Evolutionary conservation across 2,797 vertebrate genomes (phyloP), one percentile per base, ranked within the genome.

Genomic region (Alfaro cultratus): DNA sequence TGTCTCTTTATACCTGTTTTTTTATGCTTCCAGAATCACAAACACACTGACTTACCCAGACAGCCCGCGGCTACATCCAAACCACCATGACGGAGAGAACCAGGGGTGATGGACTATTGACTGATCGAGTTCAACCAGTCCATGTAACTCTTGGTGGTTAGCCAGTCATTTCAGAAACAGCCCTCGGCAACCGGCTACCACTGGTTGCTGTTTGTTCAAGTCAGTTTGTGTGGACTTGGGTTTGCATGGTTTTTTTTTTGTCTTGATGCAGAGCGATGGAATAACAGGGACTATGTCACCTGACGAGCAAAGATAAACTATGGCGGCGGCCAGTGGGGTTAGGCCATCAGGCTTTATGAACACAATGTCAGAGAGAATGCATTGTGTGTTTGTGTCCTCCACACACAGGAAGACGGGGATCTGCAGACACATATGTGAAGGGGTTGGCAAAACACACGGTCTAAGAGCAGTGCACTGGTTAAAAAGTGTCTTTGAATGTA

Each of bases 221-320:
- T 78, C 74, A 79, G 68, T 67, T 68, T 75, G 41, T 76, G 73
- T 64, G 21, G 74, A 67, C 68, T 47, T 55, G 75, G 64, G 80
- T 80, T 81, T 78, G 74, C 74, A 76, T 70, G 80, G 74, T 75
- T 60, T 80, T 51, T 82, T 77, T 75, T 29, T 62, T 83, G 84
- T 89, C 68, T 80, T 82, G 34, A 68, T 79, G 75, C 13, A 7
- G 76, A 86, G 71, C 80, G 82, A 87, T 84, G 82, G 64, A 86
- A 91, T 83, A 82, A 87, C 88, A 78, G 77, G 77, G 68, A 86
- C 78, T 83, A 86, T 80, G 76, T 87, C 39, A 34, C 43, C 87
- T 92, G 92, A 89, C 83, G 87, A 84, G 86, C 85, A 77, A 85
- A 92, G 86, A 93, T 90, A 92, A 93, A 91, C 75, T 76, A 80